phyloP scores from a whole-genome alignment of 2,797 vertebrate species.

The Linurgus olivaceus region DNA sequence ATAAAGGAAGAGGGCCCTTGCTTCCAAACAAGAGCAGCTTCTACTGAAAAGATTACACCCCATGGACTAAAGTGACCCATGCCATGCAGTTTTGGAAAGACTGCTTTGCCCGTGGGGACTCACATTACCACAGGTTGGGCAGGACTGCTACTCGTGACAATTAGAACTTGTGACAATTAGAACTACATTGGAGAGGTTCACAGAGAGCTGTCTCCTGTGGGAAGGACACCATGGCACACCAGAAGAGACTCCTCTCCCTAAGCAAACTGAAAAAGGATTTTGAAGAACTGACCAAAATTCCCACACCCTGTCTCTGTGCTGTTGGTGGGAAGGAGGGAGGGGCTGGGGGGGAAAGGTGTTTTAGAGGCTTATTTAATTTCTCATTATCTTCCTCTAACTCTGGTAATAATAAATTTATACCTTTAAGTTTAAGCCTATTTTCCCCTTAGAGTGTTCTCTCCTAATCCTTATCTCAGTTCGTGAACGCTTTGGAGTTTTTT shows the following conservation, averaged over 20 bases:
- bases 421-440: not conserved
- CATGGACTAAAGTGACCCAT: not conserved
- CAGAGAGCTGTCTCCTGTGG: not conserved
- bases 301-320: not conserved
- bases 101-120: not conserved
- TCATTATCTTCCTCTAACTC: not conserved
- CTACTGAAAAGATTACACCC: not conserved
- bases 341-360: not conserved
- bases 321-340: not conserved
- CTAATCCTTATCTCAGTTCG: not conserved
- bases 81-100: not conserved
- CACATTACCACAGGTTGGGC: accelerated
- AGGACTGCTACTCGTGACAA: accelerated
- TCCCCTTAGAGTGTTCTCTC: not conserved
- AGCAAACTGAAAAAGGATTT: not conserved
- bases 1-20: not conserved
- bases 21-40: not conserved
- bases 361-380: not conserved
- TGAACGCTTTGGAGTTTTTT: not conserved
- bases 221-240: not conserved
- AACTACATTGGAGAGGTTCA: not conserved
- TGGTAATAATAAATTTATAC: not conserved
- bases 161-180: not conserved
- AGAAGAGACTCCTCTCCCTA: not conserved
- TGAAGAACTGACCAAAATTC: not conserved